These are phyloP conservation scores for Mirza zaza DNA, from an alignment of 2,113 vertebrate species.

Conservation along the genomic window DNA sequence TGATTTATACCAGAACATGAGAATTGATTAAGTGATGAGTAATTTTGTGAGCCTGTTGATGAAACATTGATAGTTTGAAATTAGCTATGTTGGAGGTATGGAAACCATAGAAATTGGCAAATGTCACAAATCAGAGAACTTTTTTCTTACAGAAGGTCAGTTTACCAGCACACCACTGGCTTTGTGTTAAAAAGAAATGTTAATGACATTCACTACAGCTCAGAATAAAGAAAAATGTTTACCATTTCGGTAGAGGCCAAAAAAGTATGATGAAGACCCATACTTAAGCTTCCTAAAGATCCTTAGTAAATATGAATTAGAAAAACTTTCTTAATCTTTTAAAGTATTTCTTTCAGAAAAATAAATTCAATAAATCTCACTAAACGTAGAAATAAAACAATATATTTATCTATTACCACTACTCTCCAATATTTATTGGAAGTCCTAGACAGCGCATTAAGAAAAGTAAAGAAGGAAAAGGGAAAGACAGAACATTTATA, in stretches of 20 bases:
- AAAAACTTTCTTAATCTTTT: neutral
- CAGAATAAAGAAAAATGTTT: neutral
- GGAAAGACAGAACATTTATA: neutral
- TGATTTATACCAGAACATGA: neutral
- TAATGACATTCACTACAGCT: neutral
- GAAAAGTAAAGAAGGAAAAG: neutral
- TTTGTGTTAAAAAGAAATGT: neutral
- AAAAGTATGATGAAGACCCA: neutral
- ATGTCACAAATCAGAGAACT: neutral
- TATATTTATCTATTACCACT: neutral
- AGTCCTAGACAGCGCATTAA: neutral
- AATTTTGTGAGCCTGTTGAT: neutral
- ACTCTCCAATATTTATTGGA: neutral
- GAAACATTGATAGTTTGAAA: neutral
- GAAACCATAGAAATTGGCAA: neutral
- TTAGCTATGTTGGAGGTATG: neutral
- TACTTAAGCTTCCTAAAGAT: neutral
- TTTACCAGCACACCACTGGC: neutral
- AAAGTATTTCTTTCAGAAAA: neutral
- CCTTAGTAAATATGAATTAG: neutral
- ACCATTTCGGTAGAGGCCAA: neutral
- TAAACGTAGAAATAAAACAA: neutral
- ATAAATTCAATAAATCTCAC: neutral
- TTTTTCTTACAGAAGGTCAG: neutral
- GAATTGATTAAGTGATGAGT: neutral